These are phyloP conservation scores for Lasioglossum leucozonium DNA, from an alignment of 2,888 invertebrate species.

Conservation along the genomic window DNA sequence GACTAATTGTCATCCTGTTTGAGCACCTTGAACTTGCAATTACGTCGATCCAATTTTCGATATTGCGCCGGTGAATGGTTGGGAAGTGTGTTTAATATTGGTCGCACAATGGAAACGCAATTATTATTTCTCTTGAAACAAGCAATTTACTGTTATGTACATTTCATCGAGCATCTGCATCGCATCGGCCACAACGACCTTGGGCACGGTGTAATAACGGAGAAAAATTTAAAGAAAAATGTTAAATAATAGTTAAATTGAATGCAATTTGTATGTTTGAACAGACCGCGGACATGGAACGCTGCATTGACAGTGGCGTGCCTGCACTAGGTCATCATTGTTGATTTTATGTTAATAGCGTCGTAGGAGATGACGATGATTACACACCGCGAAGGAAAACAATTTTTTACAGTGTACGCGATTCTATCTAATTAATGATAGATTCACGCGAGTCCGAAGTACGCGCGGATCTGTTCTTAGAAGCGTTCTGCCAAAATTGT, in stretches of 20 bases:
- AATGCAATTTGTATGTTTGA: conserved; percentile 14
- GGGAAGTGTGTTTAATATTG: conserved; percentile 24
- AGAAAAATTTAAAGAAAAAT: conserved; percentile 26
- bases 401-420: conserved; percentile 30
- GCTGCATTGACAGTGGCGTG: background rate
- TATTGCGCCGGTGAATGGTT: background rate
- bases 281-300: background rate
- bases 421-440: conserved; percentile 54
- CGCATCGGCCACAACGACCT: background rate
- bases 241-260: background rate
- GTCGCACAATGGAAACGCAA: background rate
- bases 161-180: conserved; percentile 11
- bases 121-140: conserved; percentile 8
- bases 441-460: background rate
- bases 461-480: background rate
- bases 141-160: conserved; percentile 2
- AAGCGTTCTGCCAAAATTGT: background rate
- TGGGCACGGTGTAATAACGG: conserved; percentile 2
- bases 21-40: background rate
- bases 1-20: background rate
- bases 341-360: conserved; percentile 45
- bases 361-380: conserved; percentile 45
- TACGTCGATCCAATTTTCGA: conserved; percentile 18
- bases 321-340: conserved; percentile 52
- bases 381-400: conserved; percentile 15